Percentiles rank a stretch among this genome's conserved stretches.
Conservation (phyloP, 2,113 vertebrate species). For the Cercopithecus mona region DNA sequence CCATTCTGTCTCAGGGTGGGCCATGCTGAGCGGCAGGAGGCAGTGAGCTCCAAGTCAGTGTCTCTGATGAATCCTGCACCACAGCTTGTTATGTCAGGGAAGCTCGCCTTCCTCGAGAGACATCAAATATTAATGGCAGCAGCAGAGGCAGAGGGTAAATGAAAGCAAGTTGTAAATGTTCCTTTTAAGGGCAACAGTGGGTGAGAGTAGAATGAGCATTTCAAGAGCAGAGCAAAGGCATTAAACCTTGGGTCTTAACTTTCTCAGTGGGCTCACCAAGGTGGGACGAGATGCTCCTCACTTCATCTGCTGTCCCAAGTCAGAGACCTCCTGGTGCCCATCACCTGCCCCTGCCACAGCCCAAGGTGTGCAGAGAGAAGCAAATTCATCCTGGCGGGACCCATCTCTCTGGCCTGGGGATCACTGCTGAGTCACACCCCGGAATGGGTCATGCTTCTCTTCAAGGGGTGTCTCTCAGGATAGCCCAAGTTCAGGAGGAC, state of each 20-base stretch:
- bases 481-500: background rate
- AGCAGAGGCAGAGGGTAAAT: constrained; percentile 80
- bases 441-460: background rate
- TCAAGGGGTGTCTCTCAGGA: background rate
- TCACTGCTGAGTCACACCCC: background rate
- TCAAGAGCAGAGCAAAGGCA: background rate
- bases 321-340: background rate
- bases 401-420: too few relatives aligned
- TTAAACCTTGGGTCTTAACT: background rate
- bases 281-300: background rate
- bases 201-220: background rate
- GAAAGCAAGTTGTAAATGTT: constrained; percentile 76
- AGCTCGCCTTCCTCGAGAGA: constrained; percentile 72
- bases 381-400: background rate
- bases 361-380: background rate
- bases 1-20: accelerated
- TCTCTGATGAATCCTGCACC: constrained; percentile 71
- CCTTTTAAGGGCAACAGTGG: constrained; percentile 61
- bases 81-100: constrained; percentile 60
- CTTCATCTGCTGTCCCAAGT: background rate
- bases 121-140: constrained; percentile 83
- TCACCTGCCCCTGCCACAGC: background rate
- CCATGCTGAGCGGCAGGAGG: background rate
- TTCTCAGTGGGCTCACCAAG: background rate
- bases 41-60: background rate